Conservation (phyloP, 2,113 vertebrate species). For the Ceratotherium simum region DNA sequence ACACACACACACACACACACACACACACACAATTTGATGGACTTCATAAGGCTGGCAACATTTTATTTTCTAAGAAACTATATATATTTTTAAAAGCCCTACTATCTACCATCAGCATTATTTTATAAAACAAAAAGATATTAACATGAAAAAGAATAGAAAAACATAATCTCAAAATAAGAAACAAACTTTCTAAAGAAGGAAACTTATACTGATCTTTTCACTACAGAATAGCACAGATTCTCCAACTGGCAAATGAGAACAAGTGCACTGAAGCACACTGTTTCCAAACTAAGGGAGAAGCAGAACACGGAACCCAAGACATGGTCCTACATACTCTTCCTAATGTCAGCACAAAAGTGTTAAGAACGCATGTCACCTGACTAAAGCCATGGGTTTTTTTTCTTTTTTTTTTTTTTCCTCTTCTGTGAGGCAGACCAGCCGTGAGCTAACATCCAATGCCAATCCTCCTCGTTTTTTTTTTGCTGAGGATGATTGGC, state of each 20-base stretch:
- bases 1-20: neutral
- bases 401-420: neutral
- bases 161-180: neutral
- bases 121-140: slow-evolving; percentile 26
- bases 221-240: neutral
- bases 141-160: slow-evolving; percentile 10
- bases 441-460: no score
- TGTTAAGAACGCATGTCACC: neutral
- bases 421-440: no score
- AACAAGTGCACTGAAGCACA: neutral
- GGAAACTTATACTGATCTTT: neutral
- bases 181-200: neutral
- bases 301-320: neutral
- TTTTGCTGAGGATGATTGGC: no score
- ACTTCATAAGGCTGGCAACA: neutral
- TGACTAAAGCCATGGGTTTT: neutral
- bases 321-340: neutral
- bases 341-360: neutral
- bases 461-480: no score
- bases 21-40: neutral
- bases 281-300: neutral
- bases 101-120: neutral
- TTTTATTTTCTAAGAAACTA: slow-evolving; percentile 18
- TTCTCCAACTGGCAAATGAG: neutral
- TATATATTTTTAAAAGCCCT: neutral